These are phyloP conservation scores for Ibidorhyncha struthersii DNA, from an alignment of 2,113 vertebrate species.

Conservation along the genomic window DNA sequence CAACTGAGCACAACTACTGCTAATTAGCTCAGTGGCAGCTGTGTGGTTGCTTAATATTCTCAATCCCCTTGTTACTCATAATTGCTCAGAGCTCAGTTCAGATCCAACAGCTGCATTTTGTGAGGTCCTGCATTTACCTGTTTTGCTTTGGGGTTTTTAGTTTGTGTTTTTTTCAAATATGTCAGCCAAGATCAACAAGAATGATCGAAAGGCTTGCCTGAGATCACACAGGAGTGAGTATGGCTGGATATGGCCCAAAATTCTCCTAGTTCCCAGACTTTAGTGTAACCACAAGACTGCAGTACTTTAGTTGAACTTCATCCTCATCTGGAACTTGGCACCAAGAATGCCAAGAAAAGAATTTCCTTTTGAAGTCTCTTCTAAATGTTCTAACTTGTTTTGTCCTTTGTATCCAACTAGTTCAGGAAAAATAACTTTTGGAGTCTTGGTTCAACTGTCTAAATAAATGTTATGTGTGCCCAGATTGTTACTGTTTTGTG, in stretches of 20 bases:
- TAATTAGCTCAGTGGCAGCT: not conserved
- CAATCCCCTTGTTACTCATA: not conserved
- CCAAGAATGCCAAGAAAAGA: not conserved
- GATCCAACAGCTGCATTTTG: not conserved
- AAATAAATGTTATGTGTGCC: not conserved
- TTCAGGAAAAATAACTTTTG: not conserved
- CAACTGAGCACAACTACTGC: not conserved
- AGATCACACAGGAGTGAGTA: not conserved
- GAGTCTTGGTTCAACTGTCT: not conserved
- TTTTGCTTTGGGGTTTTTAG: not conserved
- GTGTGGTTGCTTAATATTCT: not conserved
- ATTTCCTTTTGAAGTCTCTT: slow-evolving; percentile 38
- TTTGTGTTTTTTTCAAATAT: not conserved
- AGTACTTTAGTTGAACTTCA: not conserved
- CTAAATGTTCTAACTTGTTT: slow-evolving; percentile 22
- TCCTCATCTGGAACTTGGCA: not conserved
- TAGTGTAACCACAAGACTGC: not conserved
- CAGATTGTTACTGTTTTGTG: not conserved
- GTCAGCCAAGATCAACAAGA: not conserved
- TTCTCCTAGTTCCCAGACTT: not conserved
- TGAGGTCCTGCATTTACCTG: not conserved
- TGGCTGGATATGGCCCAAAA: not conserved
- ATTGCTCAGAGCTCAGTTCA: not conserved
- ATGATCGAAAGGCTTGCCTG: not conserved
- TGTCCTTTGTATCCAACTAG: not conserved